These are phyloP conservation scores for Haemorhous mexicanus DNA, from an alignment of 2,113 vertebrate species.

Conservation along the genomic window DNA sequence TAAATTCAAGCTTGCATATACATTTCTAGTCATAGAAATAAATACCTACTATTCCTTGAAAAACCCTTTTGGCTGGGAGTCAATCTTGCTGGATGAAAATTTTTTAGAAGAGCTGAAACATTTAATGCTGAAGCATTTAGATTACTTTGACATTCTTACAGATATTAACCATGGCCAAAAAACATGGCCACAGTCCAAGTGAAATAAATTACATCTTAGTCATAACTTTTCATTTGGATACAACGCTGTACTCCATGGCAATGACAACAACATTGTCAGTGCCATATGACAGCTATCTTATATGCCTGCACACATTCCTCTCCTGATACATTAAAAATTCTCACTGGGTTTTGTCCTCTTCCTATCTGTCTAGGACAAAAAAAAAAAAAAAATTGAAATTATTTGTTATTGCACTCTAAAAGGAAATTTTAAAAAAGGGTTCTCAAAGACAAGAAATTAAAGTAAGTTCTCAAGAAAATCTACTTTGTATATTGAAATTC, in stretches of 20 bases:
- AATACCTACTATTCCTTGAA: background rate
- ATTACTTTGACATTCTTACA: background rate
- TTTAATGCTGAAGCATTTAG: background rate
- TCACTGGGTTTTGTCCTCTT: background rate
- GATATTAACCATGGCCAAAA: background rate
- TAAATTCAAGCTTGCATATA: background rate
- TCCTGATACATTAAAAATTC: background rate
- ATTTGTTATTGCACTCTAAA: background rate
- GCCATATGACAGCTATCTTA: background rate
- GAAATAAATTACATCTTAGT: background rate
- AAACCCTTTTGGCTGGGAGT: rapidly evolving
- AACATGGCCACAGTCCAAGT: rapidly evolving
- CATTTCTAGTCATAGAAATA: background rate
- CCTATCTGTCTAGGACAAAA: background rate
- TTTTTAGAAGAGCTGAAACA: background rate
- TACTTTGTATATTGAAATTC: background rate
- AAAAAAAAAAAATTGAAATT: background rate
- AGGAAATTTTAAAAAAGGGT: rapidly evolving
- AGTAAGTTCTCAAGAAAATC: background rate
- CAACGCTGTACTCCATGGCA: background rate
- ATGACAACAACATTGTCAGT: background rate
- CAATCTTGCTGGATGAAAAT: background rate
- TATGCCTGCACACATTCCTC: rapidly evolving
- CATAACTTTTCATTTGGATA: background rate
- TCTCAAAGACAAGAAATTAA: background rate